Conservation (phyloP, 2,113 vertebrate genomes). For the Takifugu flavidus region DNA sequence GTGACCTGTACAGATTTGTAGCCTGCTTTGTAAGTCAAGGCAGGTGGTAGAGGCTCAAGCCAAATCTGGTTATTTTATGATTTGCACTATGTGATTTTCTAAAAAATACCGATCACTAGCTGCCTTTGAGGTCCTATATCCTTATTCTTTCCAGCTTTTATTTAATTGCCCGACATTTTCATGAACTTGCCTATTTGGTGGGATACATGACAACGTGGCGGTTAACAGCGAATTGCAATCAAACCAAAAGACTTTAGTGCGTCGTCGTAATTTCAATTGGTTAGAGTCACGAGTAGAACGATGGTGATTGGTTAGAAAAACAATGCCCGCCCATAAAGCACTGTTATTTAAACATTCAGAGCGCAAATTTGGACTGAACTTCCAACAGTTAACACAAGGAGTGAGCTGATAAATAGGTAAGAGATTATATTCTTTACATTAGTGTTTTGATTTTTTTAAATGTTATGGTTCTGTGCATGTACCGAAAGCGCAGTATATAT, state of each 20-base stretch:
- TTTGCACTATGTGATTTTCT: too few species aligned
- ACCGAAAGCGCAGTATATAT: too few species aligned
- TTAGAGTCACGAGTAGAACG: background rate
- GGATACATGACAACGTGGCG: conserved; percentile 79
- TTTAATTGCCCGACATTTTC: too few species aligned
- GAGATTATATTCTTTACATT: conserved; percentile 36
- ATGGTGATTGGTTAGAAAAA: conserved; percentile 35
- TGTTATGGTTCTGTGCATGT: too few species aligned
- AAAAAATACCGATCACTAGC: too few species aligned
- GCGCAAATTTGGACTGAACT: conserved; percentile 58
- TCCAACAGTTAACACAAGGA: background rate
- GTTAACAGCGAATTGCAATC: conserved; percentile 63
- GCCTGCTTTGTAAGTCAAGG: too few species aligned
- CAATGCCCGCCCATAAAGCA: conserved; percentile 25
- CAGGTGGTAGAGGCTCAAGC: too few species aligned
- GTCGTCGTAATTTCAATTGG: conserved; percentile 41
- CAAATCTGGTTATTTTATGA: too few species aligned
- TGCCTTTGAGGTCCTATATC: too few species aligned
- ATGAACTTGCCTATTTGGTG: too few species aligned
- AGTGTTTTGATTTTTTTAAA: background rate
- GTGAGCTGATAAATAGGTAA: background rate
- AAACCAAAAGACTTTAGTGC: background rate
- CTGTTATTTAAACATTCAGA: conserved; percentile 58
- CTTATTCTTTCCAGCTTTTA: too few species aligned
- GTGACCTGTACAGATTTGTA: too few species aligned